Evolutionary conservation across 1,140 invertebrate species (phyloP), one percentile per base, ranked within the genome.

Genomic region (Physella acuta): DNA sequence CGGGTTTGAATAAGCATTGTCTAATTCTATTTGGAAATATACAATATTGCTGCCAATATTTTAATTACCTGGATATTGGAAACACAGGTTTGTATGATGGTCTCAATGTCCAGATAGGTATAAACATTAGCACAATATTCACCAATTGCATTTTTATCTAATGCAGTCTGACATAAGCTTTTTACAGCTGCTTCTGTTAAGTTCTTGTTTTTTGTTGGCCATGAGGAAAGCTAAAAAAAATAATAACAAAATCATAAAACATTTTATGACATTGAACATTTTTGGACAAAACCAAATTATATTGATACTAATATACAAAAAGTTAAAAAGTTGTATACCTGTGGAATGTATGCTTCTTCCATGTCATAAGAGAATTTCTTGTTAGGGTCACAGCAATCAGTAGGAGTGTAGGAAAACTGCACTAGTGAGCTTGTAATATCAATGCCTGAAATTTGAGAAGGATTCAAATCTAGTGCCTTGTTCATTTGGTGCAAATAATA

Each of bases 111-210:
- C 24, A 49, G 37, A 3, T 72, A 53, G 4, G 34, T 33, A 17
- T 34, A 11, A 17, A 63, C 17, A 37, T 34, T 17, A 3, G 67
- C 36, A 60, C 78, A 79, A 2, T 17, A 30, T 26, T 24, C 33
- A 28, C 68, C 68, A 26, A 73, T 44, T 4, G 68, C 28, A 3
- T 62, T 68, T 34, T 61, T 52, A 1, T 67, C 14, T 1, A 78
- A 51, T 44, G 55, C 73, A 3, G 66, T 28, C 28, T 14, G 28
- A 65, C 77, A 79, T 2, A 65, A 56, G 24, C 71, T 8, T 17
- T 31, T 61, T 17, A 72, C 75, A 14, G 65, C 37, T 16, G 61
- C 59, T 36, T 76, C 64, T 65, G 71, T 78, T 3, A 68, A 16
- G 31, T 62, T 62, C 20, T 51, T 60, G 17, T 0, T 53, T 30